Evolutionary conservation across 2,888 invertebrate species (phyloP).

Genomic region (Polymixis flavicincta): DNA sequence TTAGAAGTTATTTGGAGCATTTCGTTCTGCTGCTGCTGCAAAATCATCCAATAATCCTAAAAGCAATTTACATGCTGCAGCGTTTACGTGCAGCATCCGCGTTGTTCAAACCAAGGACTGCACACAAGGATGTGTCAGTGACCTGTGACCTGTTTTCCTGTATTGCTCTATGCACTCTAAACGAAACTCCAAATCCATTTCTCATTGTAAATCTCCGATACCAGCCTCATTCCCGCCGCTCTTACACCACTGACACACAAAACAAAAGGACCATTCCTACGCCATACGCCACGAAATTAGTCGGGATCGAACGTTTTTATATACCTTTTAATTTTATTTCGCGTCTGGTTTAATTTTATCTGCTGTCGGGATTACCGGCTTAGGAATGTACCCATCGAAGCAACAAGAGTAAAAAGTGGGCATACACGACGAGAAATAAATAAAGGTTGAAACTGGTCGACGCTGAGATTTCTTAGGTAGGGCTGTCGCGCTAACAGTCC

Average conservation of each 20-base stretch:
- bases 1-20: conserved; percentile 23
- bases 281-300: conserved; percentile 89
- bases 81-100: conserved; percentile 46
- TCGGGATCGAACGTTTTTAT: conserved; percentile 87
- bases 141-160: conserved; percentile 64
- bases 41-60: conserved; percentile 17
- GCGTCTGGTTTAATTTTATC: conserved; percentile 91
- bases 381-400: conserved; percentile 89
- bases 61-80: conserved; percentile 33
- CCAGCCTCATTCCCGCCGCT: conserved; percentile 60
- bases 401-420: conserved; percentile 87
- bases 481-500: conserved; percentile 67
- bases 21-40: conserved; percentile 15
- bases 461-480: conserved; percentile 85
- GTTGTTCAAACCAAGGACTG: conserved; percentile 42
- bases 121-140: conserved; percentile 59
- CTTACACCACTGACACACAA: conserved; percentile 61
- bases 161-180: conserved; percentile 48
- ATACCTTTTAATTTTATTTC: conserved; percentile 90
- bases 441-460: conserved; percentile 87
- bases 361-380: conserved; percentile 90
- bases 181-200: conserved; percentile 49
- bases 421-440: conserved; percentile 88
- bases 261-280: conserved; percentile 74
- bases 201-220: conserved; percentile 68